A percentile compares a stretch with the other conserved stretches of the same genome.
Evolutionary conservation across 2,888 invertebrate genomes (phyloP).

Genomic region (Nymphalis c-album): DNA sequence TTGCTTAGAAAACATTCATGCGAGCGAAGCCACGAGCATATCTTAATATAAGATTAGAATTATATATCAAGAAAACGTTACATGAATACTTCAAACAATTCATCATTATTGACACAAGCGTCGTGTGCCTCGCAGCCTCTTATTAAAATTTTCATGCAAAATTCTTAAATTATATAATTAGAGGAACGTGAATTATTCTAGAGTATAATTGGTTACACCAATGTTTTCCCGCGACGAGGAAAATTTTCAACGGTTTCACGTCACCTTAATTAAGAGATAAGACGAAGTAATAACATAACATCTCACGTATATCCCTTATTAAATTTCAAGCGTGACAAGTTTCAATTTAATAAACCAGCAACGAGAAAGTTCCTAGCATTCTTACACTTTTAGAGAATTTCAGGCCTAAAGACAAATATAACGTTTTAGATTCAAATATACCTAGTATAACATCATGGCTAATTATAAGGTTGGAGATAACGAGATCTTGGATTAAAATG

Average conservation of each 20-base stretch:
- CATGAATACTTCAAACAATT: too few species aligned
- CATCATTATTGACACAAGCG: too few species aligned
- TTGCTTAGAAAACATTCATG: too few species aligned
- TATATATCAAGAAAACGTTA: too few species aligned
- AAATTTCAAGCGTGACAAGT: slow-evolving; percentile 26
- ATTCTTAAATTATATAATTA: slow-evolving; percentile 9
- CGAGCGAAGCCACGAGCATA: too few species aligned
- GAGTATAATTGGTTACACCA: background rate
- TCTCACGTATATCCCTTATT: slow-evolving; percentile 32
- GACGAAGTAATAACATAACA: slow-evolving; percentile 27
- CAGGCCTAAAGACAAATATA: too few species aligned
- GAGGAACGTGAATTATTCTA: background rate
- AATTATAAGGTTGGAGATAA: too few species aligned
- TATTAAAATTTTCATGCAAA: background rate
- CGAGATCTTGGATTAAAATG: too few species aligned
- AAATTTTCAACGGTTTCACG: slow-evolving; percentile 5
- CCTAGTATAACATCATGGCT: too few species aligned
- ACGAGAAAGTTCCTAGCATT: slow-evolving; percentile 20
- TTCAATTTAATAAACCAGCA: slow-evolving; percentile 23
- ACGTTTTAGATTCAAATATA: too few species aligned
- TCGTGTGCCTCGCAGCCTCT: too few species aligned
- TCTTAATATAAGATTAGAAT: too few species aligned
- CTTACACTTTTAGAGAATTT: slow-evolving; percentile 1
- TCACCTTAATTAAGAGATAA: slow-evolving; percentile 12
- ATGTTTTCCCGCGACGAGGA: background rate